Conservation (phyloP, 53 echinoderm and acorn worm species). For the Zoroaster sp. region DNA sequence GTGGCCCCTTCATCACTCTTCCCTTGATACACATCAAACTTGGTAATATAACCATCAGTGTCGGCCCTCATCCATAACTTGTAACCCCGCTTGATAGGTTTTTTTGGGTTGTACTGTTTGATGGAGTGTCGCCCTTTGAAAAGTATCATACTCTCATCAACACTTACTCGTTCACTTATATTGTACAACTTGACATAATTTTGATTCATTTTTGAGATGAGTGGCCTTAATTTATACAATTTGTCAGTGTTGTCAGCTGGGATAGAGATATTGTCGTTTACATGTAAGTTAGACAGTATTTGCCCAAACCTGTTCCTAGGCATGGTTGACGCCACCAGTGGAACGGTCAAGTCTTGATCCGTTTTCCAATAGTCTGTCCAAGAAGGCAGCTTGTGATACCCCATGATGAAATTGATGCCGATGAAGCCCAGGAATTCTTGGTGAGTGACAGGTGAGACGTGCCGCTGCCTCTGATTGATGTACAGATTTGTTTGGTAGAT, state of each 20-base stretch:
- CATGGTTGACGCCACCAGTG: slow-evolving; percentile 9
- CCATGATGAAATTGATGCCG: slow-evolving; percentile 51
- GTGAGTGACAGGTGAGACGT: slow-evolving; percentile 6
- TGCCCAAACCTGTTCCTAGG: slow-evolving; percentile 19
- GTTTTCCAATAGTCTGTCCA: slow-evolving; percentile 18
- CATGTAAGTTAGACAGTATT: slow-evolving; percentile 19
- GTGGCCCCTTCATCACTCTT: no score
- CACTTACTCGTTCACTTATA: background rate
- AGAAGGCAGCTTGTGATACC: slow-evolving; percentile 21
- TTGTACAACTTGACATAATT: slow-evolving; percentile 22
- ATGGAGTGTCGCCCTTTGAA: slow-evolving; percentile 46
- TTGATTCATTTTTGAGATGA: slow-evolving; percentile 19
- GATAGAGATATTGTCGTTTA: background rate
- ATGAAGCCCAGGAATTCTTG: slow-evolving; percentile 29
- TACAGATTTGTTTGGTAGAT: slow-evolving; percentile 32
- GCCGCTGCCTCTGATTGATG: slow-evolving; percentile 12
- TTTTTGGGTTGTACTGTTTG: no score
- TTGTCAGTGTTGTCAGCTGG: background rate
- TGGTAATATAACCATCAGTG: background rate
- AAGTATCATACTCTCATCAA: slow-evolving; percentile 49
- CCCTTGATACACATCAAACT: no score
- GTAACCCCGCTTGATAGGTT: slow-evolving; percentile 38
- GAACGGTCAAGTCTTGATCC: slow-evolving; percentile 33
- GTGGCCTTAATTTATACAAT: slow-evolving; percentile 13
- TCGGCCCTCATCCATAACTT: slow-evolving; percentile 42